Conservation (phyloP, 2,113 vertebrate genomes). For the Xyrauchen texanus region DNA sequence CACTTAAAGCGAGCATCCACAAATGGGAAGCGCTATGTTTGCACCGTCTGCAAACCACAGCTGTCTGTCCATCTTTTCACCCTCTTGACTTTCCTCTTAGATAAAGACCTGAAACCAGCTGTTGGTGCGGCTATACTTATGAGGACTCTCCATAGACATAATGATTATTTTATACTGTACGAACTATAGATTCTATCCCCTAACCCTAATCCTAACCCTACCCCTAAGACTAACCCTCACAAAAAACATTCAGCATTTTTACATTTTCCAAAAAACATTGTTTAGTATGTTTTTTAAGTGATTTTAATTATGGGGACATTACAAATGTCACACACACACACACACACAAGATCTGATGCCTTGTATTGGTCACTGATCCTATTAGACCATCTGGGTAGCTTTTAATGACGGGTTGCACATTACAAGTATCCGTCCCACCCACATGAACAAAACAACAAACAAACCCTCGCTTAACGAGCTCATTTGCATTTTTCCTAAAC, state of each 20-base stretch:
- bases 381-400: slow-evolving; percentile 23
- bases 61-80: slow-evolving; percentile 58
- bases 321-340: background rate
- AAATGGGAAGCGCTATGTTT: slow-evolving; percentile 45
- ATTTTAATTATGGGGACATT: too few relatives aligned
- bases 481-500: slow-evolving; percentile 28
- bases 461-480: slow-evolving; percentile 32
- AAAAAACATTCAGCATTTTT: too few relatives aligned
- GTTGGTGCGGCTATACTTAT: background rate
- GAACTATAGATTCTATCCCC: too few relatives aligned
- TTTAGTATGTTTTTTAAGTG: too few relatives aligned
- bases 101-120: slow-evolving; percentile 51
- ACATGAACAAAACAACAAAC: background rate
- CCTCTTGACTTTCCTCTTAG: slow-evolving; percentile 42
- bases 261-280: too few relatives aligned
- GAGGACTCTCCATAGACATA: too few relatives aligned
- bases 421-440: slow-evolving; percentile 13
- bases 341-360: background rate
- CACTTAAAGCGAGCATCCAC: slow-evolving; percentile 26
- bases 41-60: slow-evolving; percentile 48
- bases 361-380: background rate
- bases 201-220: too few relatives aligned
- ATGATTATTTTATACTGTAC: too few relatives aligned
- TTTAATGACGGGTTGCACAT: slow-evolving; percentile 21
- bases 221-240: too few relatives aligned